These are phyloP conservation scores for Buteo buteo DNA, from an alignment of 2,113 vertebrate genomes.

Conservation along the genomic window DNA sequence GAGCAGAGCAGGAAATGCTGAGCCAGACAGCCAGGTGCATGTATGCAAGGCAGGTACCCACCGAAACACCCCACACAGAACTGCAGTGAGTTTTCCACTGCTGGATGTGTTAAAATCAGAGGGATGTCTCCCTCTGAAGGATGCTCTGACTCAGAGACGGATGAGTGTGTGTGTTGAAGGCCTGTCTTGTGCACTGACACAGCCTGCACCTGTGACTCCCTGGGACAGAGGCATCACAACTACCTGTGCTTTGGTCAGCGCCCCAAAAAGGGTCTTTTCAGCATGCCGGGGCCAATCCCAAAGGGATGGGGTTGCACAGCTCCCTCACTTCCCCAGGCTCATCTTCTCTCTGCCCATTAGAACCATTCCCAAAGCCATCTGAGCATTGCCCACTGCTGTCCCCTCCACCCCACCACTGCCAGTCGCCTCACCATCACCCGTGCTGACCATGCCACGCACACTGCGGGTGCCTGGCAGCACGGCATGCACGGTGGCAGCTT, in stretches of 20 bases:
- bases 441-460: fast-evolving
- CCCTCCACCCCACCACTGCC: background rate
- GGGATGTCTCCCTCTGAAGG: background rate
- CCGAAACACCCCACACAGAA: background rate
- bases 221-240: background rate
- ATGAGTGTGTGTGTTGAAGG: background rate
- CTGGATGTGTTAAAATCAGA: background rate
- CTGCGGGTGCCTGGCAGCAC: background rate
- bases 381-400: background rate
- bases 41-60: background rate
- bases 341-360: background rate
- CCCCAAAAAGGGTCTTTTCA: background rate
- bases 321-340: background rate
- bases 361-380: background rate
- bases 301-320: background rate
- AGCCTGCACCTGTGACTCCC: background rate
- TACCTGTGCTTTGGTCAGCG: background rate
- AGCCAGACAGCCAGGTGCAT: background rate
- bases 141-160: background rate
- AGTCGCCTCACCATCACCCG: background rate
- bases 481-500: fast-evolving
- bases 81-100: background rate
- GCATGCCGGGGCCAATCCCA: background rate
- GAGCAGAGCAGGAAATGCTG: background rate
- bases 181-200: background rate